Percentiles rank a stretch among this genome's conserved stretches.
Evolutionary conservation across 2,113 vertebrate species (phyloP).

Genomic region (Engystomops pustulosus): DNA sequence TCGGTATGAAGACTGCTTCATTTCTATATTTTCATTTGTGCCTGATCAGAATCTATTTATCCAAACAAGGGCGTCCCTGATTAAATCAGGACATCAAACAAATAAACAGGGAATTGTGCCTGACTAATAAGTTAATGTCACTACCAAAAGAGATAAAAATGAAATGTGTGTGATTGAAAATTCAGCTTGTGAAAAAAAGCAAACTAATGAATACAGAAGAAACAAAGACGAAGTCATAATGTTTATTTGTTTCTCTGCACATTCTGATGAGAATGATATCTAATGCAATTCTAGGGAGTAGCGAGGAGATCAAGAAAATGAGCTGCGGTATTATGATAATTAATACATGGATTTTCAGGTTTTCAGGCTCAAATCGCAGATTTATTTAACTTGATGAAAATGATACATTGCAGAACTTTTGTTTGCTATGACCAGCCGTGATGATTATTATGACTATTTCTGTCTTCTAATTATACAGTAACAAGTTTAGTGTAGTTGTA

Average conservation of each 20-base stretch:
- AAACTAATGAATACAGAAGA: slow-evolving; percentile 53
- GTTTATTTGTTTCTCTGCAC: slow-evolving; percentile 44
- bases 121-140: slow-evolving; percentile 58
- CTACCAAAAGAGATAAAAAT: slow-evolving; percentile 53
- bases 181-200: slow-evolving; percentile 39
- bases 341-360: slow-evolving; percentile 20
- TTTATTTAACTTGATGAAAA: background rate
- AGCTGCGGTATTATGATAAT: slow-evolving; percentile 9
- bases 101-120: slow-evolving; percentile 56
- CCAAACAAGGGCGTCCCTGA: slow-evolving; percentile 50
- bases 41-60: slow-evolving; percentile 50
- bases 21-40: slow-evolving; percentile 44
- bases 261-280: slow-evolving; percentile 26
- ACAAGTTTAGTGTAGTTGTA: no score
- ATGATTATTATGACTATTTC: background rate
- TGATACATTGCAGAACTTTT: background rate
- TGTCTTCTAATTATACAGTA: background rate
- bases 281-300: slow-evolving; percentile 4
- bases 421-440: background rate
- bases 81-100: slow-evolving; percentile 57
- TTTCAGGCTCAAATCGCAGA: background rate
- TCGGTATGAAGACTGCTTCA: slow-evolving; percentile 9
- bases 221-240: slow-evolving; percentile 38
- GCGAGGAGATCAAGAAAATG: slow-evolving; percentile 2
- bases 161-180: slow-evolving; percentile 52